Base-by-base conservation (phyloP, 2,113 vertebrate species). In the Stomatorhinus ivindoensis region DNA sequence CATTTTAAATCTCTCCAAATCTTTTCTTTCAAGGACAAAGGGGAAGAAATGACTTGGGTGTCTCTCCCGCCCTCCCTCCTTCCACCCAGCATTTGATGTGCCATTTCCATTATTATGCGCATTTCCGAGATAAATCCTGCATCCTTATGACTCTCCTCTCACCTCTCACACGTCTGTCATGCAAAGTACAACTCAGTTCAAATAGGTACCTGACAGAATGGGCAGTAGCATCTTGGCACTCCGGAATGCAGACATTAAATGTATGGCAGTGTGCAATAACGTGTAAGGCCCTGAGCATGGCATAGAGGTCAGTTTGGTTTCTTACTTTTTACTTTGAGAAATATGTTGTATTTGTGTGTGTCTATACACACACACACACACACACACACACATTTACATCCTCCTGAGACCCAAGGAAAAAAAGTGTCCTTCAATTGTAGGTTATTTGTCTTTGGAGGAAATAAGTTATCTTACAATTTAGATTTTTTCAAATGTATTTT, bases 131-230 rank as follows among this genome's bases (percentile, higher is more conserved):
- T 31, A 55, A 50, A 13, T 31, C 44, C 47, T 8, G 48, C 85
- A 87, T 21, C 31, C 31, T 87, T 39, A 51, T 7, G n/a, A 55
- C n/a, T 53, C 8, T n/a, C 83, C 83, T 27, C 83, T 86, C 58
- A 90, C 87, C 90, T 92, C 90, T 92, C 91, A 91, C 46, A 50
- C 24, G 47, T 86, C 83, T 84, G 42, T 84, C 35, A 39, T 27
- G 47, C 50, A 39, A 13, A 53, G 50, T 87, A 50, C 50, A 87
- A 39, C 31, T 87, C 50, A 86, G 27, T 86, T 86, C 24, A 15
- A 39, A 46, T 53, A 35, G n/a, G 48, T 35, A 6, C 47, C 48
- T 39, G 50, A 39, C 48, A 53, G 83, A 48, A n/a, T 35, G 46
- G 48, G 21, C 46, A 27, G 46, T n/a, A 31, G 24, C 11, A 10